These are phyloP conservation scores for Vicugna pacos DNA, from an alignment of 2,113 vertebrate species.

Conservation along the genomic window DNA sequence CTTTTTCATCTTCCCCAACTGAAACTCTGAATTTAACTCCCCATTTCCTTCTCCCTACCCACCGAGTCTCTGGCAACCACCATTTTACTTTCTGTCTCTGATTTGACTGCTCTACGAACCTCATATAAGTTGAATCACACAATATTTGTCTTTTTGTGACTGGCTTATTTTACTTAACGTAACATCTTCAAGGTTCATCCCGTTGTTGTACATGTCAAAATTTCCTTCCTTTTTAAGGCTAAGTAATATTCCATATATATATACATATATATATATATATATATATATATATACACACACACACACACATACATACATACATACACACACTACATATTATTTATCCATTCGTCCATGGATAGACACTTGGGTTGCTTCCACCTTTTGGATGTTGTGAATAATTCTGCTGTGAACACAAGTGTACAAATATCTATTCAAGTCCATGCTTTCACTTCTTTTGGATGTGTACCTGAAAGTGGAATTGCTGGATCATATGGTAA, in stretches of 20 bases:
- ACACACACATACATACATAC: too few relatives aligned
- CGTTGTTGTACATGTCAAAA: not conserved
- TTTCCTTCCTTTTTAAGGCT: conserved; percentile 26
- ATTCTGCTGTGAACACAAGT: not conserved
- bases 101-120: not conserved
- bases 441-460: not conserved
- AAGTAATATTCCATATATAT: not conserved
- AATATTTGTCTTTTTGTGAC: conserved; percentile 46
- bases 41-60: not conserved
- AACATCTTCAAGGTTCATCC: conserved; percentile 26
- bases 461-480: not conserved
- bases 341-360: not conserved
- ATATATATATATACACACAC: not conserved
- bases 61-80: not conserved
- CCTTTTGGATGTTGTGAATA: conserved; percentile 13
- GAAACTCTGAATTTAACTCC: not conserved
- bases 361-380: not conserved
- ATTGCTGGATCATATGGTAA: not conserved
- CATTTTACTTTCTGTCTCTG: conserved; percentile 19
- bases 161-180: conserved; percentile 45
- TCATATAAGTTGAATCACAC: not conserved
- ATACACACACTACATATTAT: not conserved
- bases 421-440: not conserved
- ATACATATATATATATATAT: not conserved
- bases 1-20: conserved; percentile 27